phyloP scores from a whole-genome alignment of 1,140 invertebrate species.

The Radopholus similis region DNA sequence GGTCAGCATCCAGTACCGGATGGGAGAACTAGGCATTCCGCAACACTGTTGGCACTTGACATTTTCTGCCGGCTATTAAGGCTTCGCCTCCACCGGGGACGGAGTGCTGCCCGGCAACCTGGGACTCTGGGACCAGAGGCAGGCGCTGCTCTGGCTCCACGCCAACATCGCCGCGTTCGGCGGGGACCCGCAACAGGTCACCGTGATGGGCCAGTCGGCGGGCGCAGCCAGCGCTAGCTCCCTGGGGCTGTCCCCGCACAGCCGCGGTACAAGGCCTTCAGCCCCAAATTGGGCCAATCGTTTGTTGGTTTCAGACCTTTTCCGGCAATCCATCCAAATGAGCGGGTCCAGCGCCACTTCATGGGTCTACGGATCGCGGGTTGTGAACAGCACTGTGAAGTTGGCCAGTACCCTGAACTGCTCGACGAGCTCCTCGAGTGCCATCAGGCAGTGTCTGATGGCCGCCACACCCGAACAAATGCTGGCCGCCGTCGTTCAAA shows the following conservation, averaged over 20 bases:
- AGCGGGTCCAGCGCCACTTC: constrained; percentile 5
- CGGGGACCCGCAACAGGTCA: constrained; percentile 8
- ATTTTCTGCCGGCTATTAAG: background rate
- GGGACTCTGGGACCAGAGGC: constrained; percentile 12
- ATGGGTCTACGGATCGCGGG: background rate
- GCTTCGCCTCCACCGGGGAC: constrained; percentile 13
- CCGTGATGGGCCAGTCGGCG: constrained; percentile 1
- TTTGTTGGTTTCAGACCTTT: constrained; percentile 1
- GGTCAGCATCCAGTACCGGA: constrained; percentile 41
- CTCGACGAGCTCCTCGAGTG: background rate
- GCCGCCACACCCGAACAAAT: background rate
- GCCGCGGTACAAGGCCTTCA: constrained; percentile 2
- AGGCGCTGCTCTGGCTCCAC: background rate
- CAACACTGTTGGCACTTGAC: no score
- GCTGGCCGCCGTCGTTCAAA: background rate
- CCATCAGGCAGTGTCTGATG: background rate
- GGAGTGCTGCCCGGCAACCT: constrained; percentile 3
- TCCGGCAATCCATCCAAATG: constrained; percentile 13
- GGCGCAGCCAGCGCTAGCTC: constrained; percentile 1
- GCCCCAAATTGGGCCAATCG: background rate
- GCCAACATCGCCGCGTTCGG: constrained; percentile 10
- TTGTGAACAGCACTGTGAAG: background rate
- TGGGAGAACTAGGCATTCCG: constrained; percentile 31
- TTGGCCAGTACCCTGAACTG: background rate
- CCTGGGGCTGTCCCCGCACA: constrained; percentile 8